Percentiles rank a stretch among this genome's conserved stretches.
These are phyloP conservation scores for Schizotus pectinicornis DNA, from an alignment of 2,888 invertebrate genomes.

Conservation along the genomic window DNA sequence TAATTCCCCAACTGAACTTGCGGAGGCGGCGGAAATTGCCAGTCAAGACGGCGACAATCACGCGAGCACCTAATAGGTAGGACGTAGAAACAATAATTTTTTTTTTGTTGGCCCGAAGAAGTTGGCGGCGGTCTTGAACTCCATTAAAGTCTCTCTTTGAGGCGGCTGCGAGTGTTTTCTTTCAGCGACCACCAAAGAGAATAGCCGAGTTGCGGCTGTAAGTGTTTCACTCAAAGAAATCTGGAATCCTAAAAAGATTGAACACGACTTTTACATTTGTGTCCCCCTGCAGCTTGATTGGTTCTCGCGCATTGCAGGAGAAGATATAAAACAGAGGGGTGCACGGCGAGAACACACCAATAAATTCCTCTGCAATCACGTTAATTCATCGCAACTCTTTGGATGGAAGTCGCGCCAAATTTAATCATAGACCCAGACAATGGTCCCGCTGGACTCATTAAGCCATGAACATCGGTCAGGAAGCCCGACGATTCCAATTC, in stretches of 20 bases:
- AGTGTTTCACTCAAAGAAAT: constrained; percentile 46
- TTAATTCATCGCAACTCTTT: constrained; percentile 34
- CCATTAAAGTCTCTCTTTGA: too few species aligned
- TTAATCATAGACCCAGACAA: constrained; percentile 27
- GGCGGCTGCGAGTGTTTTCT: too few species aligned
- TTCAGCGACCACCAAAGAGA: constrained; percentile 22
- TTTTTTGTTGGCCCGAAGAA: not conserved
- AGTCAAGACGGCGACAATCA: constrained; percentile 6
- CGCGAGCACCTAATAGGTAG: too few species aligned
- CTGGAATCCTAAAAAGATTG: constrained; percentile 57
- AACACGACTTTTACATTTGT: constrained; percentile 61
- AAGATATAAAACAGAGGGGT: constrained; percentile 42
- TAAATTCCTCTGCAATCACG: constrained; percentile 51
- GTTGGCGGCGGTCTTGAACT: not conserved
- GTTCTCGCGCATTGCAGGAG: constrained; percentile 38
- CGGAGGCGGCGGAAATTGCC: constrained; percentile 8
- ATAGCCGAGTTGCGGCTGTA: constrained; percentile 22
- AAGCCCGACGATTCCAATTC: constrained; percentile 33
- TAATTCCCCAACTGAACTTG: constrained; percentile 12
- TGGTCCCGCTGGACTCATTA: constrained; percentile 49
- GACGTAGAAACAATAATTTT: too few species aligned
- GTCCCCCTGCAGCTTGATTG: constrained; percentile 51
- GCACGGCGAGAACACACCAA: constrained; percentile 47
- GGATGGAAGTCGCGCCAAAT: constrained; percentile 28
- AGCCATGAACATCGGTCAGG: constrained; percentile 45